Percentiles rank a stretch among this genome's conserved stretches.
These are phyloP conservation scores for Nanger granti DNA, from an alignment of 2,113 vertebrate species.

Conservation along the genomic window DNA sequence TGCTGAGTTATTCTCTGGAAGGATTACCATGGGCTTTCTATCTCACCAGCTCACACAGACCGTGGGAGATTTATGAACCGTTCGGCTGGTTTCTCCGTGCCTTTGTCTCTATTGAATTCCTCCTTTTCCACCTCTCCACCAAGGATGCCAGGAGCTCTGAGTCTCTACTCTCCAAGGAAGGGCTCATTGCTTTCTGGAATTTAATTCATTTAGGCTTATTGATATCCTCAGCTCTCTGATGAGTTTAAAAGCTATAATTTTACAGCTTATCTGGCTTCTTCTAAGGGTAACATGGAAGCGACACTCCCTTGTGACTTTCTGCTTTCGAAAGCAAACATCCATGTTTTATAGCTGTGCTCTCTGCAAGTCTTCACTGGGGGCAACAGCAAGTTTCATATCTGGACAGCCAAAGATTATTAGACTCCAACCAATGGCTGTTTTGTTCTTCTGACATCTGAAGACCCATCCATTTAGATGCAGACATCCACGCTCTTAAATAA, in stretches of 20 bases:
- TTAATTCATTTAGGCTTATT: constrained; percentile 23
- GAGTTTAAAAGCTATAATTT: background rate
- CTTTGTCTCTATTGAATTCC: background rate
- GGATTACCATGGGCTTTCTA: background rate
- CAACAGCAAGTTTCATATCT: background rate
- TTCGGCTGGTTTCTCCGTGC: background rate
- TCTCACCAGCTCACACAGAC: background rate
- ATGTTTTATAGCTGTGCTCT: background rate
- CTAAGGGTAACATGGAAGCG: background rate
- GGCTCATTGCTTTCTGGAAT: background rate
- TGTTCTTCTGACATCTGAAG: constrained; percentile 12
- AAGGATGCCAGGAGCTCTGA: background rate
- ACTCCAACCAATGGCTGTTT: background rate
- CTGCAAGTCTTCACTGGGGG: background rate
- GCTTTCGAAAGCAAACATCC: background rate
- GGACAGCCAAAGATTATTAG: constrained; percentile 16
- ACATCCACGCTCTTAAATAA: constrained; percentile 2
- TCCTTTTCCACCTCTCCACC: background rate
- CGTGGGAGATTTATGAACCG: background rate
- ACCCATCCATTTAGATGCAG: background rate
- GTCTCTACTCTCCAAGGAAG: background rate
- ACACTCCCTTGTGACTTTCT: background rate
- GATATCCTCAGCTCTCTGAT: background rate
- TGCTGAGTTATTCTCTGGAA: background rate
- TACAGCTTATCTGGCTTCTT: background rate